phyloP scores from a whole-genome alignment of 2,888 invertebrate genomes.

The Dasysyrphus tricinctus region DNA sequence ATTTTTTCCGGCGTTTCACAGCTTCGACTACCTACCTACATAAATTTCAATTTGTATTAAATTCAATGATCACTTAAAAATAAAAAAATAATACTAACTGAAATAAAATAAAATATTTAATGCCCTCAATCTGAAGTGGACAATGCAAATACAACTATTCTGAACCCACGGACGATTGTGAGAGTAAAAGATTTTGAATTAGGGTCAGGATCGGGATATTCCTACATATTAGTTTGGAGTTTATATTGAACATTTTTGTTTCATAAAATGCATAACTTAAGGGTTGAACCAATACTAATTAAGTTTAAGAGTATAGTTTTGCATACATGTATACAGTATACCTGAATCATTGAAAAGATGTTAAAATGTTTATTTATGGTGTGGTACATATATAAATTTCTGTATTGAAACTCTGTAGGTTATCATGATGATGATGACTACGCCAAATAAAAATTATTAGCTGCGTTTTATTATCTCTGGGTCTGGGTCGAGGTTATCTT shows the following conservation, averaged over 20 bases:
- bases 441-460: too few species aligned
- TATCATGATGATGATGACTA: too few species aligned
- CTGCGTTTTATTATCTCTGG: too few species aligned
- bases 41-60: conserved; percentile 74
- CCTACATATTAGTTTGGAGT: conserved; percentile 23
- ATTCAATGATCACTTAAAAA: conserved; percentile 65
- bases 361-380: background rate
- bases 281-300: background rate
- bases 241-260: conserved; percentile 47
- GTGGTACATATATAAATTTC: too few species aligned
- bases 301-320: background rate
- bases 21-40: conserved; percentile 40
- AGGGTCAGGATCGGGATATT: conserved; percentile 15
- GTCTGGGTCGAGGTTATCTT: too few species aligned
- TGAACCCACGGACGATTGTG: background rate
- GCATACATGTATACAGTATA: too few species aligned
- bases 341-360: background rate
- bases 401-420: too few species aligned
- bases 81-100: conserved; percentile 33
- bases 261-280: background rate
- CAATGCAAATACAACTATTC: background rate
- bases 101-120: conserved; percentile 56
- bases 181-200: conserved; percentile 65
- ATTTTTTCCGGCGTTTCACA: conserved; percentile 72
- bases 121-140: conserved; percentile 56